A percentile compares a stretch with the other conserved stretches of the same genome.
Conservation (phyloP, 2,113 vertebrate species). For the Terrapene triunguis region DNA sequence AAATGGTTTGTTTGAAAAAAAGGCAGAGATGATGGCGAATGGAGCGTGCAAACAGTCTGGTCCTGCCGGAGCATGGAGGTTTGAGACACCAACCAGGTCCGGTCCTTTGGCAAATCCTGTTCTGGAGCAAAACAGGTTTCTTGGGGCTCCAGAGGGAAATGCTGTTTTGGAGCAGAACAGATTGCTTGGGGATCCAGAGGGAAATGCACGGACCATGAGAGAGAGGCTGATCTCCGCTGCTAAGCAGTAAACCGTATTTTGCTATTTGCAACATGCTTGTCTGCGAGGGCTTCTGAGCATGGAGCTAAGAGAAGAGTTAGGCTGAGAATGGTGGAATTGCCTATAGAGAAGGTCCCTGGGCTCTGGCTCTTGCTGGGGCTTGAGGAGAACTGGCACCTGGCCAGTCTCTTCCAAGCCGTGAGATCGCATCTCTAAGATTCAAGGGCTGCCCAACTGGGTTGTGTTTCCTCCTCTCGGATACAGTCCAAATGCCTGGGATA, state of each 20-base stretch:
- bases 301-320: neutral
- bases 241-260: neutral
- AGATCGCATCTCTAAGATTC: neutral
- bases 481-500: neutral
- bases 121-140: neutral
- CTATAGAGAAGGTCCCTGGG: neutral
- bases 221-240: neutral
- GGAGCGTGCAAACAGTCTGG: neutral
- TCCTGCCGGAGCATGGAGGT: neutral
- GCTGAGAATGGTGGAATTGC: neutral
- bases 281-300: neutral
- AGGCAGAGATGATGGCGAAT: neutral
- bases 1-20: neutral
- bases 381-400: neutral
- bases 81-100: neutral
- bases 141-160: neutral
- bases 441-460: neutral
- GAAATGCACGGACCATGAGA: neutral
- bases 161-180: neutral
- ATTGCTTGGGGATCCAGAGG: neutral
- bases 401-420: neutral
- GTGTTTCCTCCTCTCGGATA: neutral
- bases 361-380: neutral
- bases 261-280: neutral
- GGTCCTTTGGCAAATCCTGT: neutral